phyloP scores from a whole-genome alignment of 2,888 invertebrate genomes.

The Netelia melanura region DNA sequence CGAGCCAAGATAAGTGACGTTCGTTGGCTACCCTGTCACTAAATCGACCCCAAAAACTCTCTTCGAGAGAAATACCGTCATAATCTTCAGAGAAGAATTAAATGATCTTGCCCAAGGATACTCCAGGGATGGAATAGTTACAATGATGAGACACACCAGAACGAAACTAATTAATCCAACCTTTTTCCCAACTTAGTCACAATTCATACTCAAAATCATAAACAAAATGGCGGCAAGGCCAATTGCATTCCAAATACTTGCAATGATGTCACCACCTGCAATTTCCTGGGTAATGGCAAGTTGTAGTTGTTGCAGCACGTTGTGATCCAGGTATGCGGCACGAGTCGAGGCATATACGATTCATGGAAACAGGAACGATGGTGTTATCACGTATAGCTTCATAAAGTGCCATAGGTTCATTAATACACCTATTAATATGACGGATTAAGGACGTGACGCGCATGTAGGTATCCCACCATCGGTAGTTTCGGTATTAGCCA shows the following conservation, averaged over 20 bases:
- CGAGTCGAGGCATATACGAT: slow-evolving; percentile 14
- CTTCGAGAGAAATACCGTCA: background rate
- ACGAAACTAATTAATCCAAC: too few relatives aligned
- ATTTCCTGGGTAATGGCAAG: background rate
- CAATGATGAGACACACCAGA: too few relatives aligned
- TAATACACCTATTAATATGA: slow-evolving; percentile 75
- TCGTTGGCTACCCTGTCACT: background rate
- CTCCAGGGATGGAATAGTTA: too few relatives aligned
- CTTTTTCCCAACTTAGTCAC: too few relatives aligned
- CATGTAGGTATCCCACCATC: slow-evolving; percentile 4
- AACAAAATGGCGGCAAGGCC: too few relatives aligned
- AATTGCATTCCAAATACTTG: too few relatives aligned
- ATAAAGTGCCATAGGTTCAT: slow-evolving; percentile 67
- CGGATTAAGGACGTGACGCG: slow-evolving; percentile 55
- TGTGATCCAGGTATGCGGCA: background rate
- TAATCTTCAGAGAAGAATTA: too few relatives aligned
- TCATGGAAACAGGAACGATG: slow-evolving; percentile 16
- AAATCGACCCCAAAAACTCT: background rate
- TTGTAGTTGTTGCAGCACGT: background rate
- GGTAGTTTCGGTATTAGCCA: slow-evolving; percentile 26
- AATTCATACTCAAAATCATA: too few relatives aligned
- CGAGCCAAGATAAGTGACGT: background rate
- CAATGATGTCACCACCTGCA: too few relatives aligned
- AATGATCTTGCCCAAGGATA: too few relatives aligned
- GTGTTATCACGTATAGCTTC: slow-evolving; percentile 24